phyloP scores from a whole-genome alignment of 1,140 invertebrate species.

The Cryptotermes secundus region DNA sequence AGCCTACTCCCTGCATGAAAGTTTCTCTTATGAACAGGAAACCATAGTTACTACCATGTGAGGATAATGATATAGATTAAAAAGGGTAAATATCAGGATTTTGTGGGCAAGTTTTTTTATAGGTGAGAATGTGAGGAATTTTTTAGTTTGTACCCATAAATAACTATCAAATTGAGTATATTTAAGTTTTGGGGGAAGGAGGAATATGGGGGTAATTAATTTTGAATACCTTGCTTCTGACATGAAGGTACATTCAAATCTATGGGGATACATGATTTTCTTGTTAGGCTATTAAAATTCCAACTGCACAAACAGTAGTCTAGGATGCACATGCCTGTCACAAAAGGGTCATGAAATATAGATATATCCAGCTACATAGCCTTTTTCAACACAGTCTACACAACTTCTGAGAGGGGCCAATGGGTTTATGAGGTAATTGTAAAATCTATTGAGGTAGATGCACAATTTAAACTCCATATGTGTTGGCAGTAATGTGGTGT shows the following conservation, averaged over 20 bases:
- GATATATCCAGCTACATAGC: not conserved
- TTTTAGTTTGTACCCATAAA: not conserved
- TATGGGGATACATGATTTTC: too few relatives aligned
- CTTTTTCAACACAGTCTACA: not conserved
- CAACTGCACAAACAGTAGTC: not conserved
- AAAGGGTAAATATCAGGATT: slow-evolving; percentile 21
- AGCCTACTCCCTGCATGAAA: not conserved
- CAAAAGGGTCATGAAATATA: not conserved
- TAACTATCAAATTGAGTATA: not conserved
- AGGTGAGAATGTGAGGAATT: slow-evolving; percentile 28
- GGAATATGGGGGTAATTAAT: not conserved
- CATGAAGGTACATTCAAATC: not conserved
- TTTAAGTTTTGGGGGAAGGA: too few relatives aligned
- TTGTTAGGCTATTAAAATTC: not conserved
- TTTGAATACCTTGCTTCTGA: not conserved
- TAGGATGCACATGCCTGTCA: not conserved
- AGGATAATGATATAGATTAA: slow-evolving; percentile 23
- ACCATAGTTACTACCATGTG: slow-evolving; percentile 28
- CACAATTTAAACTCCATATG: not conserved
- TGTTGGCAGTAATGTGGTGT: not conserved
- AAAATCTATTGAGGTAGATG: slow-evolving; percentile 16
- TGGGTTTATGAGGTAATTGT: not conserved
- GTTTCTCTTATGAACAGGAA: slow-evolving; percentile 4
- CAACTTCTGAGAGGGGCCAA: not conserved
- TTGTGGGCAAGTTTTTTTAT: slow-evolving; percentile 4